A percentile compares a stretch with the other conserved stretches of the same genome.
phyloP scores from a whole-genome alignment of 2,888 invertebrate species.

The Trichacis sp. region DNA sequence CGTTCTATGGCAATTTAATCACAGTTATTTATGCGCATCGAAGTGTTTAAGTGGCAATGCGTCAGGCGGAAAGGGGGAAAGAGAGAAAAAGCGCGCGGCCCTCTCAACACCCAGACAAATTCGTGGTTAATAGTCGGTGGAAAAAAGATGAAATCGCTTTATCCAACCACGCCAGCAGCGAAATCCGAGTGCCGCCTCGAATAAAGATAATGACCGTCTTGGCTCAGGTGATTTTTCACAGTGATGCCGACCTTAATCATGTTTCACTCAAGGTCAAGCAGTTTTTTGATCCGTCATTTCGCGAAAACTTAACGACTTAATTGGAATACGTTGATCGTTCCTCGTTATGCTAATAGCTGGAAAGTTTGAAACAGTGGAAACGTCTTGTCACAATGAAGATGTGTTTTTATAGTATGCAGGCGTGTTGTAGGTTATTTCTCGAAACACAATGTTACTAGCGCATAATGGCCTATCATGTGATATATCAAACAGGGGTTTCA shows the following conservation, averaged over 20 bases:
- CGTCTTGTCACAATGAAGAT: too few species aligned
- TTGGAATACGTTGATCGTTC: not conserved
- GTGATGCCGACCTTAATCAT: slow-evolving; percentile 2
- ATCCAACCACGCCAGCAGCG: slow-evolving; percentile 24
- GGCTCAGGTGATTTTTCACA: slow-evolving; percentile 1
- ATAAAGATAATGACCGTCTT: slow-evolving; percentile 21
- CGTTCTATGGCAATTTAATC: slow-evolving; percentile 28
- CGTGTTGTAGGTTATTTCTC: too few species aligned
- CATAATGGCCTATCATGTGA: too few species aligned
- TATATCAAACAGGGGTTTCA: too few species aligned
- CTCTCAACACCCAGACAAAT: slow-evolving; percentile 24
- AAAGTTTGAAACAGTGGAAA: not conserved
- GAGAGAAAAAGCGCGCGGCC: slow-evolving; percentile 14
- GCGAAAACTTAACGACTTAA: not conserved
- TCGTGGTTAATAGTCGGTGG: slow-evolving; percentile 26
- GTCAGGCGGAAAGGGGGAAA: not conserved
- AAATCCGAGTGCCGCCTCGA: slow-evolving; percentile 15
- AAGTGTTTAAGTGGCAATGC: slow-evolving; percentile 11
- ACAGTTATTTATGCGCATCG: slow-evolving; percentile 22
- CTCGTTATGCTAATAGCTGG: not conserved
- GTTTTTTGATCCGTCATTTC: not conserved
- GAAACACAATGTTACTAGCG: too few species aligned
- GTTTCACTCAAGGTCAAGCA: slow-evolving; percentile 1
- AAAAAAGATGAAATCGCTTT: slow-evolving; percentile 28
- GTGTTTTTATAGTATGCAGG: too few species aligned